Base-by-base conservation (phyloP, 2,797 vertebrate species). In the Peromyscus attwateri region DNA sequence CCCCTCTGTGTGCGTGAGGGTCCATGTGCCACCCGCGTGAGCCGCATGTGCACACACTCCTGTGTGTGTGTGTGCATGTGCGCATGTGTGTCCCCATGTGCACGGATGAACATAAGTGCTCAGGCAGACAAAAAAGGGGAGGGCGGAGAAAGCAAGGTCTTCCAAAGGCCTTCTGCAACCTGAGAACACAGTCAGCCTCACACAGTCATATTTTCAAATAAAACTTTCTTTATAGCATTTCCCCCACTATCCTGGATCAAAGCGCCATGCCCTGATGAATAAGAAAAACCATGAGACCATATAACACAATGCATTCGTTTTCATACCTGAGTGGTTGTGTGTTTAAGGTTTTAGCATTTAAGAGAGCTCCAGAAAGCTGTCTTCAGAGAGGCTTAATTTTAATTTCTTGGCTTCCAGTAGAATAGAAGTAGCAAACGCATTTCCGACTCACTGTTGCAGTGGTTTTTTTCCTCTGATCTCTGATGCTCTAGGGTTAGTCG, bases 21-120 rank as follows among this genome's bases (percentile, higher is more conserved):
- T 99, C 98, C 99, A 96, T 98, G 98, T 98, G 98, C 84, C 60
- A n/a, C 23, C 0, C 76, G 6, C 46, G 75, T 60, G 97, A 98
- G 98, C 95, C 96, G 95, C 98, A 99, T 98, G 98, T 97, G 98
- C 98, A 98, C 98, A 98, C 2, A 6, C 23, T 60, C 82, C 57
- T 21, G 97, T 98, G 98, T 96, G 96, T 92, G 96, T 97, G 97
- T 97, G 29, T 31, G 73, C 43, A 23, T 34, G 97, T 98, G 98
- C 98, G 97, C 98, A 98, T 96, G 96, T 91, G 94, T 98, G 97
- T 98, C 95, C 90, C 23, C 34, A 25, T 49, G 46, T 99, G 8
- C 70, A 52, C 19, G 14, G 77, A 52, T 62, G 27, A n/a, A 81
- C 75, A 55, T 13, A 8, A 13, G 66, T 95, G 82, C 79, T 14